Conservation (phyloP, 2,888 invertebrate species). For the Mamestra brassicae region DNA sequence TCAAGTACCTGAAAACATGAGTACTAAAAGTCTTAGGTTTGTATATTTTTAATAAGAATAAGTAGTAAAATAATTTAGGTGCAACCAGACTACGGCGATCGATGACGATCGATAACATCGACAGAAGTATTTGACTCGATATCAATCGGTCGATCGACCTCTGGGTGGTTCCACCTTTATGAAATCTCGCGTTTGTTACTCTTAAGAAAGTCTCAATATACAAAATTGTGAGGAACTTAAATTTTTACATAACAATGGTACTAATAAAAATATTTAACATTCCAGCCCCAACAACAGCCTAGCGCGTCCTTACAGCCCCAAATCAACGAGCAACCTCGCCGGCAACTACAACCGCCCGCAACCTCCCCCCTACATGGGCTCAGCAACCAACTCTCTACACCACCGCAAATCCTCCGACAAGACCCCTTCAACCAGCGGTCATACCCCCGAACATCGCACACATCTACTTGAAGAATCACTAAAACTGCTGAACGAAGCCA, state of each 20-base stretch:
- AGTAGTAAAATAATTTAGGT: neutral
- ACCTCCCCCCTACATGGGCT: constrained; percentile 86
- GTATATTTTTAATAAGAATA: constrained; percentile 13
- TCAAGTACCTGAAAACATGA: constrained; percentile 82
- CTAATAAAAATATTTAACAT: neutral
- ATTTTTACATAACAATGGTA: neutral
- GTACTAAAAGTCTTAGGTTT: constrained; percentile 85
- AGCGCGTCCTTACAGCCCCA: constrained; percentile 88
- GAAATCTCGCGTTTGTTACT: neutral
- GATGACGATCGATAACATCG: neutral
- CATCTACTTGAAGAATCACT: constrained; percentile 86
- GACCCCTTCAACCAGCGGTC: constrained; percentile 75
- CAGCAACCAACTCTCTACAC: constrained; percentile 82
- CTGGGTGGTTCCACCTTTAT: neutral
- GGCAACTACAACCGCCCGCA: constrained; percentile 87
- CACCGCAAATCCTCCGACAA: constrained; percentile 80
- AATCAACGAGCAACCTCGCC: constrained; percentile 83
- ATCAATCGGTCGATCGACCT: neutral
- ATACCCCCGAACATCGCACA: constrained; percentile 82
- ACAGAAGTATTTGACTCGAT: neutral
- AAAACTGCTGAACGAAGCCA: constrained; percentile 87
- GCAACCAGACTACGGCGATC: neutral
- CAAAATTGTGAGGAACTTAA: too few species aligned
- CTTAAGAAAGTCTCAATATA: too few species aligned
- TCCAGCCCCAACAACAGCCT: constrained; percentile 91